A percentile compares a stretch with the other conserved stretches of the same genome.
phyloP scores from a whole-genome alignment of 2,888 invertebrate species.

The Aphodius granarius region DNA sequence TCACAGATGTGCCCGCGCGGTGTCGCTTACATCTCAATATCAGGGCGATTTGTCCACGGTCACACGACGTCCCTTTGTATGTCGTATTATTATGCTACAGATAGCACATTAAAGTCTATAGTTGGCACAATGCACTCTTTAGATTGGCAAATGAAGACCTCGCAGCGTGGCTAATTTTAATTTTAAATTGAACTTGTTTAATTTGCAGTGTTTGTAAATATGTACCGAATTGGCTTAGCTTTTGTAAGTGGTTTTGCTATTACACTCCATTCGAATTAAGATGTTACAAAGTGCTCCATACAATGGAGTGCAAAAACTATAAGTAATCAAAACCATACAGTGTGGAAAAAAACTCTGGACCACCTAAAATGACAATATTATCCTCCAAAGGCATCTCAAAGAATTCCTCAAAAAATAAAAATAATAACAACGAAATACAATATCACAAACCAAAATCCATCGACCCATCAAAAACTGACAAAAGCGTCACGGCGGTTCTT shows the following conservation, averaged over 20 bases:
- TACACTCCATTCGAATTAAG: too few species aligned
- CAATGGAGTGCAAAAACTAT: too few species aligned
- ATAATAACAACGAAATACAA: neutral
- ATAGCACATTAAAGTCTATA: neutral
- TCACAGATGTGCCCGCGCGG: conserved; percentile 47
- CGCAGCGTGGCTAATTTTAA: too few species aligned
- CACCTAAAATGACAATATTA: neutral
- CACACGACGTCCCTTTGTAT: neutral
- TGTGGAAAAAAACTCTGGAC: too few species aligned
- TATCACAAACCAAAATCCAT: neutral
- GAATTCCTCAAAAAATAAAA: neutral
- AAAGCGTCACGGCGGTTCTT: neutral
- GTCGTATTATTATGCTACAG: neutral
- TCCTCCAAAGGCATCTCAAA: neutral
- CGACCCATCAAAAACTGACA: neutral
- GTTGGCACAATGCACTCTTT: too few species aligned
- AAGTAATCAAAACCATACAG: too few species aligned
- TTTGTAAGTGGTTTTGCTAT: too few species aligned
- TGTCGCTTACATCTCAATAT: conserved; percentile 51
- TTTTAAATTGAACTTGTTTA: too few species aligned
- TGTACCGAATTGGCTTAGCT: too few species aligned
- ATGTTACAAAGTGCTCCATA: too few species aligned
- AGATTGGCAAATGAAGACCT: neutral
- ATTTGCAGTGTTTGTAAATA: too few species aligned
- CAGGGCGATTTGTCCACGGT: neutral